phyloP scores from a whole-genome alignment of 2,113 vertebrate genomes.

The Lampris incognitus region DNA sequence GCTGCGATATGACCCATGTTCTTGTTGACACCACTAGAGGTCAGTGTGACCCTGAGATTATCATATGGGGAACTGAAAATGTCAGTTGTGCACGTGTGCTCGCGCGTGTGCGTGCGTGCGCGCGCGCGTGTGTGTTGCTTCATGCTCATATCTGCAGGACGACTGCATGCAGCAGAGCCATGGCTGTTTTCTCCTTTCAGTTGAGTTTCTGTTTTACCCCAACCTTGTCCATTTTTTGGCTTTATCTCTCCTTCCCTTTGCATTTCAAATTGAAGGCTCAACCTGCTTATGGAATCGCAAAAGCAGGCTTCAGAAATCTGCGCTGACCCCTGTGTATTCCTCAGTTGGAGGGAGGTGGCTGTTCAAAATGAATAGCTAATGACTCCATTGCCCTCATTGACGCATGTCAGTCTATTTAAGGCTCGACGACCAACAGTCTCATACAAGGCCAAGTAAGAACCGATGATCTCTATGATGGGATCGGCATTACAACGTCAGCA shows the following conservation, averaged over 20 bases:
- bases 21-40: constrained; percentile 70
- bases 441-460: constrained; percentile 67
- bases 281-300: constrained; percentile 64
- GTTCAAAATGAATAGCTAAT: constrained; percentile 72
- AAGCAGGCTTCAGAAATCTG: constrained; percentile 52
- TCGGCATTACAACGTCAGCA: constrained; percentile 44
- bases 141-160: constrained; percentile 58
- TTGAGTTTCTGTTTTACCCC: constrained; percentile 5
- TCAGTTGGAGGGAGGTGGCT: constrained; percentile 44
- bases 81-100: constrained; percentile 30
- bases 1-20: constrained; percentile 6
- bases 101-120: constrained; percentile 46
- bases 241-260: constrained; percentile 30
- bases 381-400: constrained; percentile 71
- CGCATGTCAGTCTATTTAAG: constrained; percentile 77
- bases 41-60: constrained; percentile 66
- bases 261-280: constrained; percentile 19
- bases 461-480: constrained; percentile 59
- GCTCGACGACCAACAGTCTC: constrained; percentile 57
- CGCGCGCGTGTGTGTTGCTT: constrained; percentile 50
- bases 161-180: constrained; percentile 45
- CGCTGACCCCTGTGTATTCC: constrained; percentile 42
- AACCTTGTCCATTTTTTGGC: constrained; percentile 2
- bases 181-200: constrained; percentile 18
- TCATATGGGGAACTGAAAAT: constrained; percentile 17